Percentiles rank a stretch among this genome's conserved stretches.
Conservation (phyloP, 1,140 invertebrate species). For the Pseudomyrmex pallidus region DNA sequence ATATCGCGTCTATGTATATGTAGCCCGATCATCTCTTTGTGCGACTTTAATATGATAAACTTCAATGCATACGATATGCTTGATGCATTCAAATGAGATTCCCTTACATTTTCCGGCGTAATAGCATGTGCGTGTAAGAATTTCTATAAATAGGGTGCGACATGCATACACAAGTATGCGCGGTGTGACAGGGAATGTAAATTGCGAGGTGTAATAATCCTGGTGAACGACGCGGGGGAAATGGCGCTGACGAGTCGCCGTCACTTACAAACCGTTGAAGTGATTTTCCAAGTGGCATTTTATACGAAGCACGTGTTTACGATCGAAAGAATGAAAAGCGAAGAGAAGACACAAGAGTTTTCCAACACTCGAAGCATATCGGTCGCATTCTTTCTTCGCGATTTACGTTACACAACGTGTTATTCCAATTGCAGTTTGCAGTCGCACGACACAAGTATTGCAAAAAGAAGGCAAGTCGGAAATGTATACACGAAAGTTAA, state of each 20-base stretch:
- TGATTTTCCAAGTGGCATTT: slow-evolving; percentile 15
- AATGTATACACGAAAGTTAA: not conserved
- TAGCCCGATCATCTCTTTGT: too few relatives aligned
- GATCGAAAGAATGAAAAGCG: not conserved
- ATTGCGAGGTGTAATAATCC: slow-evolving; percentile 17
- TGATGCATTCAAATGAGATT: slow-evolving; percentile 40
- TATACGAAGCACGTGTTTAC: not conserved
- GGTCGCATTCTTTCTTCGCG: too few relatives aligned
- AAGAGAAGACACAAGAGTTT: slow-evolving; percentile 1
- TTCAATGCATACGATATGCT: slow-evolving; percentile 26
- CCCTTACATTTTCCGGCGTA: slow-evolving; percentile 24
- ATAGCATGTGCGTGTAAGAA: slow-evolving; percentile 45
- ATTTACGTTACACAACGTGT: too few relatives aligned
- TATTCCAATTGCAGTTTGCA: too few relatives aligned
- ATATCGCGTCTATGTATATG: too few relatives aligned
- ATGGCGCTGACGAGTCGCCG: not conserved
- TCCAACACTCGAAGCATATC: too few relatives aligned
- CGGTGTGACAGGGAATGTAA: slow-evolving; percentile 36
- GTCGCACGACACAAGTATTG: not conserved
- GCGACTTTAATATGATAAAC: slow-evolving; percentile 23
- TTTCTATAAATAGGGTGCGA: slow-evolving; percentile 31
- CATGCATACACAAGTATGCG: not conserved
- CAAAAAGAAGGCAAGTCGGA: not conserved
- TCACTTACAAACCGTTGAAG: slow-evolving; percentile 2
- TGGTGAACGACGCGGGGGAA: not conserved